Base-by-base conservation (phyloP, 2,113 vertebrate genomes). In the Bothrops jararaca region DNA sequence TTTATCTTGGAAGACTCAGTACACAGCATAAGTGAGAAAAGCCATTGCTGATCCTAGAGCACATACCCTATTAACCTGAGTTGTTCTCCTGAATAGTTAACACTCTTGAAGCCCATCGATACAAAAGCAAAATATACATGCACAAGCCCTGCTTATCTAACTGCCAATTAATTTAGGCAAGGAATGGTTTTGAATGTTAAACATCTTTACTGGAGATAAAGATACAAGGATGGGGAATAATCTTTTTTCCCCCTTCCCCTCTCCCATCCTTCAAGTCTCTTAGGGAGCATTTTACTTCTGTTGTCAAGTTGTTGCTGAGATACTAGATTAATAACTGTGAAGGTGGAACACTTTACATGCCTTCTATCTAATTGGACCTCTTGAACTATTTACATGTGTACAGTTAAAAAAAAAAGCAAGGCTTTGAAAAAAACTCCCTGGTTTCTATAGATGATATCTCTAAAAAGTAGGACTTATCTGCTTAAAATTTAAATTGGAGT, bases 301-400 rank as follows among this genome's bases (percentile, higher is more conserved):
- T 96, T 97, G 94, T 97, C 96, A 97, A 97, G 97, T 97, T 98
- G 97, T 97, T 98, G 97, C 97, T 80, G 95, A 97, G 96, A 96
- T 97, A 98, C 96, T 94, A 85, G 64, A 58, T 96, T 97, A 98
- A 95, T 95, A 95, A 97, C 96, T 96, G 94, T 95, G 97, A 95
- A 92, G 95, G 85, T 20, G 22, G 90, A 95, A 97, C 96, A 96
- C 95, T 95, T 92, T 97, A 94, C 96, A 89, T 93, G 86, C 80
- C 94, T 97, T 97, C 95, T 93, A 93, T 91, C 54, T 91, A 94
- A 95, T 96, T 80, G 90, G 95, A 93, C 96, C 90, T 94, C 96
- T 95, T 92, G 85, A 93, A 57, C 91, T 95, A n/a, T 91, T 92
- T 95, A n/a, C 24, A 92, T 87, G 88, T 90, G 48, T 45, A 96